Evolutionary conservation across 2,797 vertebrate species (phyloP).

Genomic region (Melanotaenia nigrans): DNA sequence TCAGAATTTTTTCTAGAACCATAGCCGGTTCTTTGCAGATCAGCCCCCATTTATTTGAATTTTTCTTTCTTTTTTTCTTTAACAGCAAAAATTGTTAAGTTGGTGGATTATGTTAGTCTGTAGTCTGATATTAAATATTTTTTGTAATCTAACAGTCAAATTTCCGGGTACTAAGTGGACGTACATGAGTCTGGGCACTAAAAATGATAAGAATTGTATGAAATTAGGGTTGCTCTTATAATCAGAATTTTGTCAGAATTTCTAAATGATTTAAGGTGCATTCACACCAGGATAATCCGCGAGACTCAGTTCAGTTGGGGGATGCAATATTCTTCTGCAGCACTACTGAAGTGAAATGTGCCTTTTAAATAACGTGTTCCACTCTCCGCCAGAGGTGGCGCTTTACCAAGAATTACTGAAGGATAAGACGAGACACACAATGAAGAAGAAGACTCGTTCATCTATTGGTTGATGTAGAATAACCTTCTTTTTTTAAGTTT

Average conservation of each 20-base stretch:
- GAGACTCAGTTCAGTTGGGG: too few species aligned
- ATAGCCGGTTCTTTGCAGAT: neutral
- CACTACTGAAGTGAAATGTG: too few species aligned
- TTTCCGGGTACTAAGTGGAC: neutral
- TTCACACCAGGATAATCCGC: too few species aligned
- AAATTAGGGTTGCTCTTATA: neutral
- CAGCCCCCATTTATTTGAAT: too few species aligned
- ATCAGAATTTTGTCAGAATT: neutral
- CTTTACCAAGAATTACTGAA: too few species aligned
- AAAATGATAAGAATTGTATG: neutral
- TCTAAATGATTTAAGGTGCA: neutral
- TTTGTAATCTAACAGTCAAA: neutral
- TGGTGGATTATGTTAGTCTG: neutral
- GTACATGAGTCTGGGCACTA: neutral
- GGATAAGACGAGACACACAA: too few species aligned
- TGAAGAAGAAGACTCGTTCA: too few species aligned
- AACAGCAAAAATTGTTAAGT: neutral
- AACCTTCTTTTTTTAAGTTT: too few species aligned
- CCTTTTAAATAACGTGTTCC: too few species aligned
- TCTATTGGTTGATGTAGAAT: too few species aligned
- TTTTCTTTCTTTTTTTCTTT: neutral
- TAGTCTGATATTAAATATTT: neutral
- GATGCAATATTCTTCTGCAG: too few species aligned
- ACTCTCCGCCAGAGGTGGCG: too few species aligned
- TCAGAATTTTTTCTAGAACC: neutral